phyloP scores from a whole-genome alignment of 2,113 vertebrate species.

The Spermophilus dauricus region DNA sequence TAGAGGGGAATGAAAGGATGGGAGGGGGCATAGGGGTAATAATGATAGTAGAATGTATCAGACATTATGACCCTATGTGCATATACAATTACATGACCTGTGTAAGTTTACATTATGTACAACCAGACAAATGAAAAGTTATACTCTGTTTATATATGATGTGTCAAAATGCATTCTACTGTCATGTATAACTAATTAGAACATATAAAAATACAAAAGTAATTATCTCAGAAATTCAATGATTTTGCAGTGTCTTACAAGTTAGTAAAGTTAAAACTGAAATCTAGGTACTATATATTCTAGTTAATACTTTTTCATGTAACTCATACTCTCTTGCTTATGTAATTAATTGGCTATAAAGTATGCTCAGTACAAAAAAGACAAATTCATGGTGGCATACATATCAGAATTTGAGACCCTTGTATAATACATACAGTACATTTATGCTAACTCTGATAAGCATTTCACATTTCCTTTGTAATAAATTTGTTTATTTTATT shows the following conservation, averaged over 20 bases:
- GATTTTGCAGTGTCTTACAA: neutral
- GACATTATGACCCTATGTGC: too few species aligned
- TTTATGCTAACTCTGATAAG: neutral
- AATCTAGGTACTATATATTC: conserved; percentile 15
- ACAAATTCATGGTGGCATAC: neutral
- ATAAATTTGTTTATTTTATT: neutral
- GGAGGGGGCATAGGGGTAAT: too few species aligned
- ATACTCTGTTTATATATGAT: too few species aligned
- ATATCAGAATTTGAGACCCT: neutral
- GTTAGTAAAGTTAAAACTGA: neutral
- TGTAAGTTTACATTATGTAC: too few species aligned
- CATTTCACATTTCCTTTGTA: neutral
- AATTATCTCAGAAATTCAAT: neutral
- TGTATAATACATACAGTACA: neutral
- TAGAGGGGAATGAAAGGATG: too few species aligned
- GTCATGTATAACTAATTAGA: too few species aligned
- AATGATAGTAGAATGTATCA: too few species aligned
- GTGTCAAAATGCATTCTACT: too few species aligned
- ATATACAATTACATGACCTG: too few species aligned
- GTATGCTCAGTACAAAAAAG: neutral
- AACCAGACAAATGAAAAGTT: too few species aligned
- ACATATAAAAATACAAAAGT: neutral
- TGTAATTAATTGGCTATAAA: neutral
- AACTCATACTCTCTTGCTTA: neutral
- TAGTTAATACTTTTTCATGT: neutral